Evolutionary conservation across 1,140 invertebrate species (phyloP), one percentile per base, ranked within the genome.

Genomic region (Adelges cooleyi): DNA sequence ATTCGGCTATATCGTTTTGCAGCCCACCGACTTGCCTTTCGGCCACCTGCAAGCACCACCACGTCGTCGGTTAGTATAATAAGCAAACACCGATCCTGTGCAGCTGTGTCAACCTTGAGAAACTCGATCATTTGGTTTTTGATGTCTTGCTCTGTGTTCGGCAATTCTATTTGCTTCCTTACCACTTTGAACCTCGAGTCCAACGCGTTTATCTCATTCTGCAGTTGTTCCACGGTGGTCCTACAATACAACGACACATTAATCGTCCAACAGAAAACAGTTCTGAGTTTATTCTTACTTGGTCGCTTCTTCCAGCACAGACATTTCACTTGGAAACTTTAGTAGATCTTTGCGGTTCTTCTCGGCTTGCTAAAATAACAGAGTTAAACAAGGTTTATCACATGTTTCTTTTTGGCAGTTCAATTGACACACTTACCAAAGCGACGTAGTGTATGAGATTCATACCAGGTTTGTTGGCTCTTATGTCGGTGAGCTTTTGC

Each of bases 391-490:
- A 48, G 5, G 44, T 8, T 17, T n/a, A 48, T 8, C 5, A 22
- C 10, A 5, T 42, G 13, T 1, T 9, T 15, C 8, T 20, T 27
- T 53, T 20, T 20, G 10, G 13, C 23, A 33, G 22, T n/a, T 22
- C 29, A 33, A 33, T 33, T 33, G 11, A 33, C 11, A 33, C 18
- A 59, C 75, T 80, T 74, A 87, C 86, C 79, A 89, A 76, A 53
- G 88, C 92, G 11, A 98, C 92, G 72, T 92, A 97, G 76, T 98
- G 94, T 70, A 98, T 89, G 6, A 98, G 80, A 78, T 93, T 96
- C 85, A 98, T 93, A 62, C 92, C 90, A 1, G 94, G 93, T 73
- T 96, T 96, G 75, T 98, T 98, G 1, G 94, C 92, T 50, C 93
- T 80, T 56, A 95, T 95, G 73, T 98, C 95, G 0, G 91, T 89